Percentiles rank a stretch among this genome's conserved stretches.
phyloP scores from a whole-genome alignment of 2,888 invertebrate species.

The Elegia similella region DNA sequence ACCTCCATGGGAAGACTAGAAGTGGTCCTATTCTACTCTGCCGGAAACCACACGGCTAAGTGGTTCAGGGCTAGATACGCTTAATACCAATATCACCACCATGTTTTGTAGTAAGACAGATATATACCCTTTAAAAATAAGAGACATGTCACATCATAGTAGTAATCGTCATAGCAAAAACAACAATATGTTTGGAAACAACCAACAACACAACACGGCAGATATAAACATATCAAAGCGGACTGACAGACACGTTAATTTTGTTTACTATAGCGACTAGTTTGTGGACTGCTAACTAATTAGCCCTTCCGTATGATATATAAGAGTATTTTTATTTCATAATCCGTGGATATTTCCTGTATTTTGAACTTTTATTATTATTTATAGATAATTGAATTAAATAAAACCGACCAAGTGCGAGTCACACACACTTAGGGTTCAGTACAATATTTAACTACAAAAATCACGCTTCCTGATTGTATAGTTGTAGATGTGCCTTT shows the following conservation, averaged over 20 bases:
- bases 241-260: neutral
- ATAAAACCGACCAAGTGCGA: neutral
- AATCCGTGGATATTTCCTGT: neutral
- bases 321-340: constrained; percentile 1
- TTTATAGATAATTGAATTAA: neutral
- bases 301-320: neutral
- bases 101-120: too few relatives aligned
- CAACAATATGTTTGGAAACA: constrained; percentile 22
- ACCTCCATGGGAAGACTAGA: too few relatives aligned
- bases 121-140: too few relatives aligned
- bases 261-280: neutral
- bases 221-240: constrained; percentile 34
- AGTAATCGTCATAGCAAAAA: neutral
- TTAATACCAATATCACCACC: too few relatives aligned
- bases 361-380: neutral
- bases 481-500: too few relatives aligned
- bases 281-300: constrained; percentile 3
- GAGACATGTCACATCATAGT: too few relatives aligned
- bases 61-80: too few relatives aligned
- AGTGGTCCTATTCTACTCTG: too few relatives aligned
- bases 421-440: too few relatives aligned
- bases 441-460: too few relatives aligned
- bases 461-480: too few relatives aligned
- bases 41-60: too few relatives aligned
- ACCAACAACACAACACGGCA: constrained; percentile 35